Percentiles rank a stretch among this genome's conserved stretches.
These are phyloP conservation scores for Radopholus similis DNA, from an alignment of 1,140 invertebrate species.

Conservation along the genomic window DNA sequence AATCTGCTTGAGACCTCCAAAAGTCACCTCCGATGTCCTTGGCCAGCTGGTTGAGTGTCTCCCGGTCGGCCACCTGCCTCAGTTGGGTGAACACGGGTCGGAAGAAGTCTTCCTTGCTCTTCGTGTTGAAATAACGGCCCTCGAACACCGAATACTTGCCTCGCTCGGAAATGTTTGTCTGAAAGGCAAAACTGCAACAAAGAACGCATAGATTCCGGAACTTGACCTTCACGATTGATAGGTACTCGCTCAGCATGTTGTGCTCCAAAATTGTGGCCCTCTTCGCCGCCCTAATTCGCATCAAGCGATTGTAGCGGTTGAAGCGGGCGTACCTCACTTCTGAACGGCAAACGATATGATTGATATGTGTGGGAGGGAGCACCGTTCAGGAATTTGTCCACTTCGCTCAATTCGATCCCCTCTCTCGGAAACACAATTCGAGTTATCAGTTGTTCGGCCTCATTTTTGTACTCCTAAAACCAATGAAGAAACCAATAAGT, in stretches of 20 bases:
- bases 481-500: background rate
- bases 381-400: conserved; percentile 26
- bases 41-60: conserved; percentile 24
- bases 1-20: background rate
- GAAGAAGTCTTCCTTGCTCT: conserved; percentile 18
- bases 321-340: conserved; percentile 19
- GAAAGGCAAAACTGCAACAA: background rate
- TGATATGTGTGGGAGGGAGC: background rate
- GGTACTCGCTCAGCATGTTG: conserved; percentile 15
- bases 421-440: conserved; percentile 18
- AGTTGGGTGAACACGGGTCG: conserved; percentile 18
- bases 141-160: conserved; percentile 23
- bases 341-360: conserved; percentile 2
- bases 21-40: conserved; percentile 15
- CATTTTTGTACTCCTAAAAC: conserved; percentile 30
- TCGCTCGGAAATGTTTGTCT: conserved; percentile 23
- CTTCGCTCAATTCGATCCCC: conserved; percentile 7
- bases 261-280: conserved; percentile 21
- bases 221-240: conserved; percentile 26
- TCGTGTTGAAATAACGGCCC: conserved; percentile 22
- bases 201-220: too few species aligned
- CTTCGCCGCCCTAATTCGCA: conserved; percentile 18
- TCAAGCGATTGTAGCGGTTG: conserved; percentile 25
- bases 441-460: conserved; percentile 27
- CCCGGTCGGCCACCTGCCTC: conserved; percentile 16